These are phyloP conservation scores for Pungitius pungitius DNA, from an alignment of 2,113 vertebrate genomes.

Conservation along the genomic window DNA sequence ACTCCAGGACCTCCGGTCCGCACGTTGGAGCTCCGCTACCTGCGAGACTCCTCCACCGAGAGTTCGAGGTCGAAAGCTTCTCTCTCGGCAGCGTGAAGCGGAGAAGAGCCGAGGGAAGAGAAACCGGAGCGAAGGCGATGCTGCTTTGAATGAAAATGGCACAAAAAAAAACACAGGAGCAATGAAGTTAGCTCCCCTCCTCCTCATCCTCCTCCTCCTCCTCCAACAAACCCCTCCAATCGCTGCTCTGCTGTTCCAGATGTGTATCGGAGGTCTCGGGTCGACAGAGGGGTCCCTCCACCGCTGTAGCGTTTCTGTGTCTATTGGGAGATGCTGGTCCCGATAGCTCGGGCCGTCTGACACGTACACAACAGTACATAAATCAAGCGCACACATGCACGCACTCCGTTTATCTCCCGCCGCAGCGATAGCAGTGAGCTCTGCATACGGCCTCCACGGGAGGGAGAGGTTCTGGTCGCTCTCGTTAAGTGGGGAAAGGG, in stretches of 20 bases:
- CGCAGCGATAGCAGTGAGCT: slow-evolving; percentile 66
- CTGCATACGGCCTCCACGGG: slow-evolving; percentile 66
- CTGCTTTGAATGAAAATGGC: slow-evolving; percentile 51
- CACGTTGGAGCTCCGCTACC: slow-evolving; percentile 16
- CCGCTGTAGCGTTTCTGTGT: slow-evolving; percentile 77
- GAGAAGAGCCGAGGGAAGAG: slow-evolving; percentile 27
- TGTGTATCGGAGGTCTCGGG: slow-evolving; percentile 78
- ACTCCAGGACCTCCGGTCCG: slow-evolving; percentile 17
- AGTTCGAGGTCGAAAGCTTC: slow-evolving; percentile 38
- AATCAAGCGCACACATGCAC: slow-evolving; percentile 77
- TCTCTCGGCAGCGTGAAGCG: neutral
- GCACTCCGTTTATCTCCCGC: slow-evolving; percentile 76
- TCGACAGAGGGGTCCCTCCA: slow-evolving; percentile 73
- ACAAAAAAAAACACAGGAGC: slow-evolving; percentile 32
- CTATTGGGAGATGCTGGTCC: slow-evolving; percentile 81
- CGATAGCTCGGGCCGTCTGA: slow-evolving; percentile 76
- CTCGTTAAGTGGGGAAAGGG: slow-evolving; percentile 73
- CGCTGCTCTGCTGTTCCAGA: slow-evolving; percentile 75
- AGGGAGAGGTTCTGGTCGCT: slow-evolving; percentile 55
- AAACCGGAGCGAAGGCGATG: slow-evolving; percentile 18
- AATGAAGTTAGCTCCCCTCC: slow-evolving; percentile 13
- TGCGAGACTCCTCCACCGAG: slow-evolving; percentile 25
- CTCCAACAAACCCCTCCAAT: slow-evolving; percentile 44
- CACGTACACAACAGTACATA: slow-evolving; percentile 82
- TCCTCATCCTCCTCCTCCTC: slow-evolving; percentile 23